Percentiles rank a stretch among this genome's conserved stretches.
These are phyloP conservation scores for Leucophenga maculata DNA, from an alignment of 2,888 invertebrate species.

Conservation along the genomic window DNA sequence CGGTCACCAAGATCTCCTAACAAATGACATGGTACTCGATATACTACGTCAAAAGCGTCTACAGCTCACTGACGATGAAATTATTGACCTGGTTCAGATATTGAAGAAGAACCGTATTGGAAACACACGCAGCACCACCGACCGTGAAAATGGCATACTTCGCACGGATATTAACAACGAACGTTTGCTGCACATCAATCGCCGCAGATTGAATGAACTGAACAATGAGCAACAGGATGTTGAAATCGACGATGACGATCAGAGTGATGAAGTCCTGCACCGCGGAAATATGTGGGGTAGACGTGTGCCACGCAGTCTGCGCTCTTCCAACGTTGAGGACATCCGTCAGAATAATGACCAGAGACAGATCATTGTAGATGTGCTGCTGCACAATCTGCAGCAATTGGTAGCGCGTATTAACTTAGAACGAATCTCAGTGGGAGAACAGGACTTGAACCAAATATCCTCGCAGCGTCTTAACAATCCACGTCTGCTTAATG, in stretches of 20 bases:
- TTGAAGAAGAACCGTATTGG: constrained; percentile 40
- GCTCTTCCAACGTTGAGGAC: neutral
- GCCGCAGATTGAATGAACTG: constrained; percentile 30
- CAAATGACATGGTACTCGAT: neutral
- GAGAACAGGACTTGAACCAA: constrained; percentile 72
- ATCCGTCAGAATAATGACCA: neutral
- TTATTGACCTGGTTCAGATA: constrained; percentile 45
- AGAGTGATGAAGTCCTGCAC: neutral
- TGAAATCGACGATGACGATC: constrained; percentile 17
- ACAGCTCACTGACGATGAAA: constrained; percentile 45
- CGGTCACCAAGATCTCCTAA: neutral
- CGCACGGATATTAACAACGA: constrained; percentile 3
- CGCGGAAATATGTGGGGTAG: constrained; percentile 5
- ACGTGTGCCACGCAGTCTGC: constrained; percentile 55
- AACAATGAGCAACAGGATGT: constrained; percentile 11
- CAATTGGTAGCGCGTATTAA: constrained; percentile 82
- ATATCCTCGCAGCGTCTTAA: constrained; percentile 74
- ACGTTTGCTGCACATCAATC: constrained; percentile 32
- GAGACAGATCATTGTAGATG: constrained; percentile 29
- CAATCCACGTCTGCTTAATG: constrained; percentile 72
- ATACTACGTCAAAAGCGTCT: constrained; percentile 1
- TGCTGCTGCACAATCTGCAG: constrained; percentile 78
- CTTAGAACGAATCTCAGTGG: constrained; percentile 81
- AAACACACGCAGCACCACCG: neutral
- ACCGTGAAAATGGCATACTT: neutral